Base-by-base conservation (phyloP, 2,113 vertebrate species). In the Empidonax traillii region DNA sequence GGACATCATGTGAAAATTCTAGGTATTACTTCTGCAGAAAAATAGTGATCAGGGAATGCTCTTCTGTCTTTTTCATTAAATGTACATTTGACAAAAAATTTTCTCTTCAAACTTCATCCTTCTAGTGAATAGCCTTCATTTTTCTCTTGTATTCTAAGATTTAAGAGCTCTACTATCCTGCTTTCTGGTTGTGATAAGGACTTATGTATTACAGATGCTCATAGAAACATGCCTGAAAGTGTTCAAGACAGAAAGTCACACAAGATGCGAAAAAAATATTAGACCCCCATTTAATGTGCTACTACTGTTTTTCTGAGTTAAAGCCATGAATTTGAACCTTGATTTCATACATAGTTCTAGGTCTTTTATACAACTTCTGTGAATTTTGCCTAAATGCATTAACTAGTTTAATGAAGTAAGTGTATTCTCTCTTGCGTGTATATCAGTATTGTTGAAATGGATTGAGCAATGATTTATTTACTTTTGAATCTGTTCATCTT, bases 241-340 rank as follows among this genome's bases (percentile, higher is more conserved):
- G 19, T 53, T 52, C 58, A 44, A 65, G 31, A 25, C 21, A 37
- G 20, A 27, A 63, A 65, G 7, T 72, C 4, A 14, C 0, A 8
- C 23, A 51, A 30, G 23, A 51, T 4, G 2, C 44, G 20, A 79
- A 89, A 62, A 8, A 81, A 47, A 61, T 35, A 67, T 46, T 31
- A 72, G 21, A 65, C 2, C 1, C 0, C 1, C 1, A 1, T 67
- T 85, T 78, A 30, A 43, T 59, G 14, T 68, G 16, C 11, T 76
- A 21, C 14, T 55, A 14, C 16, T 65, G 6, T 7, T 88, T 83
- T 94, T 39, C 35, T 83, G 18, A 56, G 18, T 33, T 75, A 52
- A 87, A 79, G 4, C 6, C 22, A 18, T 56, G 56, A 79, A 49
- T 8, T 35, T 76, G 8, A 47, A 65, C 12, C 13, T 76, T 46